These are phyloP conservation scores for Parazoanthus atlanticus DNA, from an alignment of 92 coral and sea anemone species.

Conservation along the genomic window DNA sequence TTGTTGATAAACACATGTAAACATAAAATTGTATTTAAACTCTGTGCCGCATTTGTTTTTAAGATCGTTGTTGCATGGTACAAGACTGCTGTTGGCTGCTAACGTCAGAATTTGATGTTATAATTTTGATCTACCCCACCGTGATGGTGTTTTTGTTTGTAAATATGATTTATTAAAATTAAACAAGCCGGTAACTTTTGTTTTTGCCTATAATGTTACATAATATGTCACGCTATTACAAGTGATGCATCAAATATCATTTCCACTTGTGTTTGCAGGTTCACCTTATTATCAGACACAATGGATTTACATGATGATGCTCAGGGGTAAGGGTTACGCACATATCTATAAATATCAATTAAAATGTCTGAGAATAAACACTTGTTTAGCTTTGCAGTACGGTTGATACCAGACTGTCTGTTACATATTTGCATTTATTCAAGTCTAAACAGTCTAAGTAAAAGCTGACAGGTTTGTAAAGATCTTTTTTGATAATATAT, in stretches of 20 bases:
- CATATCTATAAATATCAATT: conserved; percentile 34
- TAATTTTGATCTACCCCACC: not conserved
- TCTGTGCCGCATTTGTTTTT: not conserved
- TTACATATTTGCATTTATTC: conserved; percentile 3
- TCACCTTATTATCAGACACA: conserved; percentile 38
- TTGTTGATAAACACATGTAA: not conserved
- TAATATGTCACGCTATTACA: conserved; percentile 19
- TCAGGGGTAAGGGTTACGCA: conserved; percentile 41
- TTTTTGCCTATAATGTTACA: conserved; percentile 13
- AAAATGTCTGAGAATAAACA: conserved; percentile 24
- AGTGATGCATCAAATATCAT: not conserved
- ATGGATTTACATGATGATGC: conserved; percentile 43
- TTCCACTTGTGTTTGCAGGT: conserved; percentile 33
- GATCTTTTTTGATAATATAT: not conserved
- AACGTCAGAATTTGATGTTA: not conserved
- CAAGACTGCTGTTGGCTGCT: not conserved
- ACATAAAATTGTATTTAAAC: not conserved
- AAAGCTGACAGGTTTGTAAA: not conserved
- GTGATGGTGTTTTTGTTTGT: not conserved
- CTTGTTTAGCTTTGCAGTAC: conserved; percentile 16
- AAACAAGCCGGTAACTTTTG: not conserved
- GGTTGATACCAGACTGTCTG: conserved; percentile 42
- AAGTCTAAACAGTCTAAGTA: conserved; percentile 22
- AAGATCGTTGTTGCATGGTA: not conserved
- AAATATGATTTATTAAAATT: not conserved